Base-by-base conservation (phyloP, 2,888 invertebrate genomes). In the Allolobophora icterica region DNA sequence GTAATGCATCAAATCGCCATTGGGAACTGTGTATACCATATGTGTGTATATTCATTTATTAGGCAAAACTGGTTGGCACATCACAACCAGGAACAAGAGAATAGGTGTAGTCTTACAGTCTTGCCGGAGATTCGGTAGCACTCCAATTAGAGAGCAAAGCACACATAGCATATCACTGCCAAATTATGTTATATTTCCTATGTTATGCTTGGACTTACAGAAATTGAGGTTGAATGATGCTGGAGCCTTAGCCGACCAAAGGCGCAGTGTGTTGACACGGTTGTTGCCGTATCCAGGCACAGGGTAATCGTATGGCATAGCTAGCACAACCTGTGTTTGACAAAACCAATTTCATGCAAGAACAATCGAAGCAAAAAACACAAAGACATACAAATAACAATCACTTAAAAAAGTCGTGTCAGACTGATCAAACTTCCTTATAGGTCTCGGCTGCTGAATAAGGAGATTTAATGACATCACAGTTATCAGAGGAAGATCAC, bases 231-330 rank as follows among this genome's bases (percentile, higher is more conserved):
- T 97, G 96, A 99, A 99, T 95, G 98, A 98, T 93, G 97, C 96
- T 0, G 99, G 98, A 92, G 98, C 98, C 96, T 98, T 99, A 83
- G 99, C 99, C 11, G 99, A 98, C 99, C 99, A 99, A 92, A 99
- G 96, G 92, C 99, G 97, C 94, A 99, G 96, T 0, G 99, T 99
- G 96, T 99, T 99, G 91, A 99, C 99, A 71, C 98, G 97, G 95
- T 99, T 99, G 96, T 99, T 99, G 94, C 97, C 97, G 96, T 98
- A 99, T 34, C 99, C 99, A 90, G 99, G 99, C 93, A 99, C 97
- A 30, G 99, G 99, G 95, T 97, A 99, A 95, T 99, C 99, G 95
- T 98, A 99, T 0, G 99, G 99, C 97, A 99, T 98, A 90, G 99
- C 99, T 95, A 98, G 98, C 91, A 99, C 98, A 92, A 98, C 96